Percentiles rank a stretch among this genome's conserved stretches.
Conservation (phyloP, 2,113 vertebrate species). For the Aleadryas rufinucha region DNA sequence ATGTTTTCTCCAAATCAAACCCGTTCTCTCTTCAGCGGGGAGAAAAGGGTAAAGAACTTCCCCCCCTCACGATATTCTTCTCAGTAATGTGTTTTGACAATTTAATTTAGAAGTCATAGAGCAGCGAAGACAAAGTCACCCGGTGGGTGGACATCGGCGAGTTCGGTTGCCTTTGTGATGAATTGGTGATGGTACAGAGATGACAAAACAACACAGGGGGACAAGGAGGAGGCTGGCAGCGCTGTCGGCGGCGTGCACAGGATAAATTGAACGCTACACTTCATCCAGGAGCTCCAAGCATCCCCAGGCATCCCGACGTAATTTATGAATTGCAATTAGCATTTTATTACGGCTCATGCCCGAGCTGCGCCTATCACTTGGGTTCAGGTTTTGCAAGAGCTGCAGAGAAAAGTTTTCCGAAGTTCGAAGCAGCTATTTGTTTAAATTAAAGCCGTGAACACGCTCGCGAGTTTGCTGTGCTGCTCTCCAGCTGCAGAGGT, state of each 20-base stretch:
- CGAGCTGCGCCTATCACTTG: not conserved
- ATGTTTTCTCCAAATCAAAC: conserved; percentile 17
- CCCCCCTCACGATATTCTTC: conserved; percentile 11
- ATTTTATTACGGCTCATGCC: not conserved
- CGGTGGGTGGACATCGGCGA: conserved; percentile 51
- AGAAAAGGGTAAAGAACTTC: conserved; percentile 50
- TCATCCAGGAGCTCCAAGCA: conserved; percentile 35
- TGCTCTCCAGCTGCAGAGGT: not conserved
- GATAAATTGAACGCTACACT: conserved; percentile 53
- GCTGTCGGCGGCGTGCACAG: not conserved
- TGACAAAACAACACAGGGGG: conserved; percentile 63
- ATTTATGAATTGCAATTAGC: conserved; percentile 60
- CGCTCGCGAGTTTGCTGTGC: not conserved
- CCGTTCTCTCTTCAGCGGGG: not conserved
- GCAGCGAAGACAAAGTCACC: conserved; percentile 54
- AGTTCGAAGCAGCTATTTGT: not conserved
- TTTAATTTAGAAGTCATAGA: conserved; percentile 68
- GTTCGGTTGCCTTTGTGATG: conserved; percentile 60
- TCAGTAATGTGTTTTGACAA: conserved; percentile 64
- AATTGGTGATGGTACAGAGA: conserved; percentile 61
- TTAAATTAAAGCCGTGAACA: not conserved
- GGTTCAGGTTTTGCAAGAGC: not conserved
- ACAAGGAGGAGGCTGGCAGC: conserved; percentile 51
- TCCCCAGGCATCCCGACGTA: not conserved
- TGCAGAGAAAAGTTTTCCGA: not conserved